Evolutionary conservation across 1,140 invertebrate genomes (phyloP).

Genomic region (Pinna nobilis): DNA sequence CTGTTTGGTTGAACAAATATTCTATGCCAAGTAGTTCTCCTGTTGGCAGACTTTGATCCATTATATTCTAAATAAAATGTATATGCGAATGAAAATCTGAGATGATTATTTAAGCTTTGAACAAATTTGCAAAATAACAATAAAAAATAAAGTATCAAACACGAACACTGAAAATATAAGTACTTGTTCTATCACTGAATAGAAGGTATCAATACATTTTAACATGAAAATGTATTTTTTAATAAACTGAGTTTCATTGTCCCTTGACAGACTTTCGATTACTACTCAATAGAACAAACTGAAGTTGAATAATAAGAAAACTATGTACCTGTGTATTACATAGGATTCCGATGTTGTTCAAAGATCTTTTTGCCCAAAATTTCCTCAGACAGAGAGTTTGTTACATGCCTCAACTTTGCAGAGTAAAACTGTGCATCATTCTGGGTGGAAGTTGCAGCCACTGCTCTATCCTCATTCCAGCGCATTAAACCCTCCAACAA

Average conservation of each 20-base stretch:
- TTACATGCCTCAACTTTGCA: neutral
- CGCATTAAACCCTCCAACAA: slow-evolving; percentile 46
- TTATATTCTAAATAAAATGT: neutral
- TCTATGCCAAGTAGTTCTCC: slow-evolving; percentile 36
- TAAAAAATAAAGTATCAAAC: no score
- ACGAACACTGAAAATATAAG: no score
- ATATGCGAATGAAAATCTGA: no score
- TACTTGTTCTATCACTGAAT: no score
- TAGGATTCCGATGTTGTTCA: neutral
- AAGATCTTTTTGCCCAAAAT: slow-evolving; percentile 17
- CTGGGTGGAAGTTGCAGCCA: slow-evolving; percentile 5
- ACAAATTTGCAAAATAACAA: no score
- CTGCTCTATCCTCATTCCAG: slow-evolving; percentile 47
- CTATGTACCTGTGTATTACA: slow-evolving; percentile 9
- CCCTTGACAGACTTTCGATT: no score
- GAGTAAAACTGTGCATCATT: neutral
- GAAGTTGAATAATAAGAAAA: neutral
- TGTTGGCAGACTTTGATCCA: neutral
- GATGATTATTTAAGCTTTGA: no score
- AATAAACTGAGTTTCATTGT: no score
- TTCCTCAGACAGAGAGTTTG: neutral
- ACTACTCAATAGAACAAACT: neutral
- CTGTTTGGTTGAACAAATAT: slow-evolving; percentile 37
- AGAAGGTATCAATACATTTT: neutral
- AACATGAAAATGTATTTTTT: neutral